Base-by-base conservation (phyloP, 92 coral and sea anemone genomes). In the Meandrina meandrites region DNA sequence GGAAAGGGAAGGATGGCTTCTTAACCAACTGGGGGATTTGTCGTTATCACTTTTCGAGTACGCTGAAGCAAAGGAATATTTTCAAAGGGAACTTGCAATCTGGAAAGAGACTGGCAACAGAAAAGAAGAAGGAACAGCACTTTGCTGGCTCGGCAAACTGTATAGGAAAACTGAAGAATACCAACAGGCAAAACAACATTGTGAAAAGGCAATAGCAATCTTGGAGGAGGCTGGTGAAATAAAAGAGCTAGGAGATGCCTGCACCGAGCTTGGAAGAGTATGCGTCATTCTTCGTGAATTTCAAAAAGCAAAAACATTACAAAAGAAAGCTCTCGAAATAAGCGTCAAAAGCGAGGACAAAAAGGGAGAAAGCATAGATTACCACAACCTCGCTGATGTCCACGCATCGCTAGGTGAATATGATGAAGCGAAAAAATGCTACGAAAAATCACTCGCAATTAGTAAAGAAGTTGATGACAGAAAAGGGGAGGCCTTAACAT, bases 281-380 rank as follows among this genome's bases (percentile, higher is more conserved):
- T 75, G 31, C 17, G 22, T 22, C 51, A 17, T 16, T 14, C 77
- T n/a, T 36, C 19, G 48, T 34, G 77, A 73, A 6, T 73, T 21
- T 73, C 32, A 14, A 47, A 35, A 73, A 16, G 77, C 77, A 22
- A 75, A 36, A 75, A 7, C 15, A 30, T 37, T 75, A 15, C 79
- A 24, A 3, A 22, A 22, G 79, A 75, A 75, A 34, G 79, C 79
- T 37, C 79, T 75, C 16, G 79, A 75, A 75, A 75, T 75, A 0
- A 75, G 79, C 37, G 30, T 40, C 31, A 42, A 42, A 36, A 37
- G 22, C 30, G 79, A 34, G 19, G 79, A 75, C 79, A 75, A 75
- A 32, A 0, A 19, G 8, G 79, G 79, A 36, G 79, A 75, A 36
- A 21, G 5, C 17, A 11, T 8, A 9, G 54, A 75, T 42, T 0